These are phyloP conservation scores for Tribolium freemani DNA, from an alignment of 2,888 invertebrate species.

Conservation along the genomic window DNA sequence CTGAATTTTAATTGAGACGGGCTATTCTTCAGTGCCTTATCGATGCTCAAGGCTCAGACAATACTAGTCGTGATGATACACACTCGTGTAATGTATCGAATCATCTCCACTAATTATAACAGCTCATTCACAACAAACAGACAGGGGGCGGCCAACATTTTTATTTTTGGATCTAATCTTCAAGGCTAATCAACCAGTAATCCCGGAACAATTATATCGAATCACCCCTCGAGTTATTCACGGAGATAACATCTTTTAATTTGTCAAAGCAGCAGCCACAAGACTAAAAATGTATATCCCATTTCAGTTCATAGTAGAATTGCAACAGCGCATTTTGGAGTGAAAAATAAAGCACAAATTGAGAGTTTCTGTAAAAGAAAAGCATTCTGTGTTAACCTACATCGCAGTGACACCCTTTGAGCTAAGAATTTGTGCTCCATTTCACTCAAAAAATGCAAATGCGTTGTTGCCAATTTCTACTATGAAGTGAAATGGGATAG, in stretches of 20 bases:
- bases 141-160: neutral
- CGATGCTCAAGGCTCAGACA: constrained; percentile 22
- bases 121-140: constrained; percentile 11
- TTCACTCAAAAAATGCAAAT: too few species aligned
- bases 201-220: neutral
- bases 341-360: too few species aligned
- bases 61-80: constrained; percentile 9
- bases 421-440: too few species aligned
- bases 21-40: constrained; percentile 19
- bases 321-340: too few species aligned
- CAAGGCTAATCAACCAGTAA: neutral
- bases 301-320: too few species aligned
- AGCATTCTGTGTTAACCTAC: too few species aligned
- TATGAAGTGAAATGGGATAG: too few species aligned
- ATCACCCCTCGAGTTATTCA: neutral
- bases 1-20: constrained; percentile 35
- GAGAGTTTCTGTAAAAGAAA: too few species aligned
- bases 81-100: constrained; percentile 10
- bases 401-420: too few species aligned
- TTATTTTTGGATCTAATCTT: neutral
- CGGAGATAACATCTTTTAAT: neutral
- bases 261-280: neutral
- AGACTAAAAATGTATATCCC: too few species aligned
- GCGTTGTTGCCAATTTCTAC: too few species aligned
- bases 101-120: constrained; percentile 38